Conservation (phyloP, 1,140 invertebrate species). For the Drosophila miranda region DNA sequence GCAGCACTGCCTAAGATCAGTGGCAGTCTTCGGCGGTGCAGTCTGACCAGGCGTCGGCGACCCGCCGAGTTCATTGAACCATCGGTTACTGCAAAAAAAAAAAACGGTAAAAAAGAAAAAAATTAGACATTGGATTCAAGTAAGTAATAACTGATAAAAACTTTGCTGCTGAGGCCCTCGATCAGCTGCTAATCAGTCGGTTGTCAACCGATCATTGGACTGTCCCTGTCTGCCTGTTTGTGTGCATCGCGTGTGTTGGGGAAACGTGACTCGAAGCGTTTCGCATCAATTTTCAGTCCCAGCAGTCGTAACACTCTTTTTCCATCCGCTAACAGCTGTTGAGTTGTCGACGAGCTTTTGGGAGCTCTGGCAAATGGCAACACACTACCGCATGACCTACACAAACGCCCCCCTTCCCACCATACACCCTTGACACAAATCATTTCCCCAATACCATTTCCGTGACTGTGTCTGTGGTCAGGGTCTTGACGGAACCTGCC, state of each 20-base stretch:
- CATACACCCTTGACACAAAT: slow-evolving; percentile 10
- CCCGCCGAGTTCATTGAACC: slow-evolving; percentile 50
- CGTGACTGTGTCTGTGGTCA: slow-evolving; percentile 71
- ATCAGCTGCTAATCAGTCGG: slow-evolving; percentile 19
- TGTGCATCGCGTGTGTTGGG: slow-evolving; percentile 38
- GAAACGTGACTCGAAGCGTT: slow-evolving; percentile 62
- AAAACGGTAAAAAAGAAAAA: slow-evolving; percentile 1
- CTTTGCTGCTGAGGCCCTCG: too few relatives aligned
- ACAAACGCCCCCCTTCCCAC: neutral
- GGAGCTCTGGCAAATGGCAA: slow-evolving; percentile 5
- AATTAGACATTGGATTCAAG: neutral
- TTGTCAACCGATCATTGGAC: too few relatives aligned
- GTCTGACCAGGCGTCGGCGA: slow-evolving; percentile 44
- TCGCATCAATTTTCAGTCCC: slow-evolving; percentile 35
- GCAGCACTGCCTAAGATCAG: slow-evolving; percentile 12
- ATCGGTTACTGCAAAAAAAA: slow-evolving; percentile 60
- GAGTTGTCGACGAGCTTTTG: neutral
- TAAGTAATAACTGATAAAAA: too few relatives aligned
- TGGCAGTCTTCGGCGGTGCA: slow-evolving; percentile 22
- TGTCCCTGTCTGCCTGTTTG: too few relatives aligned
- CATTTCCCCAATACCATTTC: slow-evolving; percentile 40
- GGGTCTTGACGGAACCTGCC: slow-evolving; percentile 43
- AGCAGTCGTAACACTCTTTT: slow-evolving; percentile 18
- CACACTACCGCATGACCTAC: slow-evolving; percentile 1
- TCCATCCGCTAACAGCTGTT: slow-evolving; percentile 26